Evolutionary conservation across 2,113 vertebrate species (phyloP).

Genomic region (Tamias sibiricus): DNA sequence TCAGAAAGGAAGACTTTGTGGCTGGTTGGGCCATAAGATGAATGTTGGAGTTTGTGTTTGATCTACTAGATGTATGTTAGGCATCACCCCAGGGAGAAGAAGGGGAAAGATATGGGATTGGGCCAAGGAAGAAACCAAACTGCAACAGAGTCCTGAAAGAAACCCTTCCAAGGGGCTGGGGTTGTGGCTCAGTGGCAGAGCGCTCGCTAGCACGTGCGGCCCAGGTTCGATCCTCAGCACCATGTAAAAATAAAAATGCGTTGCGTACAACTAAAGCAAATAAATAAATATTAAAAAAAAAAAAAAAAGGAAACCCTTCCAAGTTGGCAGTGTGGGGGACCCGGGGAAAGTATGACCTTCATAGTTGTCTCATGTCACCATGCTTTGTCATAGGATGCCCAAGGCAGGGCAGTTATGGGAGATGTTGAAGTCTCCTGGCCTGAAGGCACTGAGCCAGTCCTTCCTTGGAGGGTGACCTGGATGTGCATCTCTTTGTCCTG

Average conservation of each 20-base stretch:
- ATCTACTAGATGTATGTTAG: neutral
- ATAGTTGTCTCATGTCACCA: neutral
- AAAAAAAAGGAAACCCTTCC: too few species aligned
- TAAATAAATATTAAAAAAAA: too few species aligned
- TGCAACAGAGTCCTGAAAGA: too few species aligned
- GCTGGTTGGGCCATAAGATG: neutral
- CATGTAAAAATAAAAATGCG: too few species aligned
- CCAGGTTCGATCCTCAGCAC: too few species aligned
- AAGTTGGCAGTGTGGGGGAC: fast-evolving
- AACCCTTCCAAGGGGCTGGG: too few species aligned
- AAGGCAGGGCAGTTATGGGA: neutral
- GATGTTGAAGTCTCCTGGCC: neutral
- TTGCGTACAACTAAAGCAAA: too few species aligned
- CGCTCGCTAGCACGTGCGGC: too few species aligned
- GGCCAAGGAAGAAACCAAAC: neutral
- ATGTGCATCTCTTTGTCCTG: neutral
- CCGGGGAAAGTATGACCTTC: neutral
- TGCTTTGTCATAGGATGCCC: neutral
- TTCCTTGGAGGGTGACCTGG: neutral
- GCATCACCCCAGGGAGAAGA: neutral
- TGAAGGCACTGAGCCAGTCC: neutral
- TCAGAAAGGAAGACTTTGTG: neutral
- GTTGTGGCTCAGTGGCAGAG: too few species aligned
- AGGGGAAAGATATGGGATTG: neutral
- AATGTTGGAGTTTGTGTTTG: neutral